These are phyloP conservation scores for Enteromius mattozi DNA, from an alignment of 2,797 vertebrate species.

Conservation along the genomic window DNA sequence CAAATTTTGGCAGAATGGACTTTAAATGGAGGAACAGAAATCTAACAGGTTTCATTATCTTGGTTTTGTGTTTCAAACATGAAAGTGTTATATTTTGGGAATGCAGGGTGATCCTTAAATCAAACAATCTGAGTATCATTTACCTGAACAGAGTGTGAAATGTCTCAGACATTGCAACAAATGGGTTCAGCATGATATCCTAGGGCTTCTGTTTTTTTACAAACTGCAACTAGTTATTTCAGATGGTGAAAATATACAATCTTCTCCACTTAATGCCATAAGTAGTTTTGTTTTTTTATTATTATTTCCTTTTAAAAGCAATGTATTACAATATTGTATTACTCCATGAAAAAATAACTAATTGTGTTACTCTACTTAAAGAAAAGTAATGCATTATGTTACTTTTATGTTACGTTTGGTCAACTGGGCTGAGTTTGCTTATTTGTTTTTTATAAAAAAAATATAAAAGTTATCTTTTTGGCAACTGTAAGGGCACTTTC, in stretches of 20 bases:
- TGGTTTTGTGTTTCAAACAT: not conserved
- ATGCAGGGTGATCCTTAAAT: not conserved
- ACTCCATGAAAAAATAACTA: not conserved
- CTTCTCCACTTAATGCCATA: not conserved
- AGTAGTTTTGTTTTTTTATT: not conserved
- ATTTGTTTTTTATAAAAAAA: not conserved
- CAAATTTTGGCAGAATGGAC: not conserved
- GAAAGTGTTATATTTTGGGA: not conserved
- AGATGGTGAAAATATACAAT: not conserved
- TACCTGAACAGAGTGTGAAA: not conserved
- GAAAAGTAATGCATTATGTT: not conserved
- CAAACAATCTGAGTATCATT: not conserved
- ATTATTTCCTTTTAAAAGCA: not conserved
- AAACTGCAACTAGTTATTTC: not conserved
- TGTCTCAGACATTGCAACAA: not conserved
- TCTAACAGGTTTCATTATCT: not conserved
- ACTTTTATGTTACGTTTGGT: not conserved
- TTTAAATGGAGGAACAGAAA: not conserved
- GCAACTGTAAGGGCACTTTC: not conserved
- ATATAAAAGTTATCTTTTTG: not conserved
- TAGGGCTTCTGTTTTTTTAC: not conserved
- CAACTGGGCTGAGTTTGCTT: not conserved
- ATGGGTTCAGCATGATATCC: not conserved
- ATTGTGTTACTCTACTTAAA: not conserved
- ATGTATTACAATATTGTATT: not conserved